Conservation (phyloP, 2,797 vertebrate genomes). For the Potorous gilbertii region DNA sequence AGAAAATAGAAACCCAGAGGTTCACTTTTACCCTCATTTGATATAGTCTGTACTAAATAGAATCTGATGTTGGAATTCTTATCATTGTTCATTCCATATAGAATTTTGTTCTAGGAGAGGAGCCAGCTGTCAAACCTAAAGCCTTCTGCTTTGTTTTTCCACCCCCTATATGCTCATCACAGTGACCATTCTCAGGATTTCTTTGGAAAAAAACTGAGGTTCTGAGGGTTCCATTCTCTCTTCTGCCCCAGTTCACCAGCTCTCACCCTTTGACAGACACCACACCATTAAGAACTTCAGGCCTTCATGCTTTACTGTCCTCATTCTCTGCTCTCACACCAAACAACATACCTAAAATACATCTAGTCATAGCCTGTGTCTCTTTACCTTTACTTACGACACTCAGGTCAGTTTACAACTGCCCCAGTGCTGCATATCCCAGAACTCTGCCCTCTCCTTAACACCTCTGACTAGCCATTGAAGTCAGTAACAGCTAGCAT, state of each 20-base stretch:
- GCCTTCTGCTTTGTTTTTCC: neutral
- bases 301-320: neutral
- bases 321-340: neutral
- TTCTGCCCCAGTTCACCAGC: neutral
- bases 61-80: neutral
- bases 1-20: neutral
- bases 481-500: neutral
- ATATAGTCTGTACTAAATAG: neutral
- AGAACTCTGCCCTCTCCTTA: neutral
- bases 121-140: neutral
- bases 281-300: neutral
- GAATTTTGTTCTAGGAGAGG: neutral
- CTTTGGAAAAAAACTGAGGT: neutral
- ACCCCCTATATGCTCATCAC: neutral
- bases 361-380: neutral
- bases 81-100: neutral
- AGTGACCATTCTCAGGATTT: neutral
- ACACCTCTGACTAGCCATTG: neutral
- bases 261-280: neutral
- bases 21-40: neutral
- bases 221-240: neutral
- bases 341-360: neutral
- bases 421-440: neutral
- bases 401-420: neutral
- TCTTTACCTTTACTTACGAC: neutral